Evolutionary conservation across 2,888 invertebrate genomes (phyloP).

Genomic region (Anaspis maculata): DNA sequence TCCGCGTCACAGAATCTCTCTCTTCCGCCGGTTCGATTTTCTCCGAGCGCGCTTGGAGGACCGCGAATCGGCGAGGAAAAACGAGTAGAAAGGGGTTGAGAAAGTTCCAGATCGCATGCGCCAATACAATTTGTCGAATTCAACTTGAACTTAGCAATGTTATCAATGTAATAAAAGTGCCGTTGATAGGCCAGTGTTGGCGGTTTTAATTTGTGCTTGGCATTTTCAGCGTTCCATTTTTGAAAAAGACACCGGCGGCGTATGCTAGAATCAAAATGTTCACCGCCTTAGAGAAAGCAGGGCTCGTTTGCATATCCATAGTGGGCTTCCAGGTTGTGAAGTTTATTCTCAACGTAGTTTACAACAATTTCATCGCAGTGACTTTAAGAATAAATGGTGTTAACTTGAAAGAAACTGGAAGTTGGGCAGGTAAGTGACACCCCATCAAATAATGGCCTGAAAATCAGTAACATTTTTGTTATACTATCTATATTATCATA

Average conservation of each 20-base stretch:
- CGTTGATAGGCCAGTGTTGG: background rate
- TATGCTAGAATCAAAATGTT: too few relatives aligned
- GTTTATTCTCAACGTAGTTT: slow-evolving; percentile 42
- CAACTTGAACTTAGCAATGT: slow-evolving; percentile 8
- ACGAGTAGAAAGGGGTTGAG: slow-evolving; percentile 24
- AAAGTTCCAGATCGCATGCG: slow-evolving; percentile 22
- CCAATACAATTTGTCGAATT: slow-evolving; percentile 4
- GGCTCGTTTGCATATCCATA: slow-evolving; percentile 40
- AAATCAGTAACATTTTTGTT: background rate
- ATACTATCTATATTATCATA: too few relatives aligned
- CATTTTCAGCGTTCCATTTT: too few relatives aligned
- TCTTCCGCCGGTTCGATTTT: background rate
- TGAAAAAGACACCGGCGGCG: too few relatives aligned
- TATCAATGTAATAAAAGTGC: slow-evolving; percentile 11
- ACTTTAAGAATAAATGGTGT: slow-evolving; percentile 43
- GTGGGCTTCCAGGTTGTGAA: slow-evolving; percentile 44
- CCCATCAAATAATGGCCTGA: background rate
- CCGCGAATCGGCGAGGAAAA: slow-evolving; percentile 4
- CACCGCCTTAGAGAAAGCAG: slow-evolving; percentile 44
- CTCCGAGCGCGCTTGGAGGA: too few relatives aligned
- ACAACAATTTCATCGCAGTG: slow-evolving; percentile 44
- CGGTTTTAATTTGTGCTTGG: slow-evolving; percentile 2
- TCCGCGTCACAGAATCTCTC: slow-evolving; percentile 7
- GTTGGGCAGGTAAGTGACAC: slow-evolving; percentile 80
- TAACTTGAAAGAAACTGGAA: slow-evolving; percentile 60